Percentiles rank a stretch among this genome's conserved stretches.
Evolutionary conservation across 2,888 invertebrate genomes (phyloP).

Genomic region (Brenthis hecate): DNA sequence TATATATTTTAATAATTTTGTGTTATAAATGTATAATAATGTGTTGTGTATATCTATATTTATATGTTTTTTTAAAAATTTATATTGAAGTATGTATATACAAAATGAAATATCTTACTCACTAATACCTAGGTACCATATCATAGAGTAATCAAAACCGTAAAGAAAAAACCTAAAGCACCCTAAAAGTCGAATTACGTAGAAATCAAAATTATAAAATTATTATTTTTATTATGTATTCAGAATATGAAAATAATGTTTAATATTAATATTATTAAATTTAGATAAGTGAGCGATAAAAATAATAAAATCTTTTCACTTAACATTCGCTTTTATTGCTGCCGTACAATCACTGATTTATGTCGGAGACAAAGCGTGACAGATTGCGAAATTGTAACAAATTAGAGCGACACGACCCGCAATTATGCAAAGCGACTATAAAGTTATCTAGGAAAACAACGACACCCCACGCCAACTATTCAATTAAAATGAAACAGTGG

Average conservation of each 20-base stretch:
- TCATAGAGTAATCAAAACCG: no score
- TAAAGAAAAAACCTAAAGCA: no score
- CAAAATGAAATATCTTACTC: no score
- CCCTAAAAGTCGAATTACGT: no score
- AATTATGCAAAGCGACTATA: conserved; percentile 78
- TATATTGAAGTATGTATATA: no score
- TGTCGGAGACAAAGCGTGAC: conserved; percentile 59
- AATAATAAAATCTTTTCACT: conserved; percentile 30
- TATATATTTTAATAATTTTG: background rate
- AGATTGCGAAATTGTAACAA: conserved; percentile 77
- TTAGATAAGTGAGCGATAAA: conserved; percentile 6
- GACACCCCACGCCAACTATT: conserved; percentile 76
- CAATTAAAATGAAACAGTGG: conserved; percentile 79
- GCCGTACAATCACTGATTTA: conserved; percentile 43
- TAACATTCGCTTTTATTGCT: conserved; percentile 46
- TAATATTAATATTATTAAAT: no score
- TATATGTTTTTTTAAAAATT: no score
- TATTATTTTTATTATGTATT: no score
- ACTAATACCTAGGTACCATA: no score
- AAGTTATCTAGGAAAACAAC: conserved; percentile 80
- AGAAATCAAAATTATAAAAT: no score
- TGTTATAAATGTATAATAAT: background rate
- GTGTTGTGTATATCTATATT: no score
- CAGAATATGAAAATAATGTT: no score
- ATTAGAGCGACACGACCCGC: conserved; percentile 69